Base-by-base conservation (phyloP, 2,888 invertebrate species). In the Sinelater perroti region DNA sequence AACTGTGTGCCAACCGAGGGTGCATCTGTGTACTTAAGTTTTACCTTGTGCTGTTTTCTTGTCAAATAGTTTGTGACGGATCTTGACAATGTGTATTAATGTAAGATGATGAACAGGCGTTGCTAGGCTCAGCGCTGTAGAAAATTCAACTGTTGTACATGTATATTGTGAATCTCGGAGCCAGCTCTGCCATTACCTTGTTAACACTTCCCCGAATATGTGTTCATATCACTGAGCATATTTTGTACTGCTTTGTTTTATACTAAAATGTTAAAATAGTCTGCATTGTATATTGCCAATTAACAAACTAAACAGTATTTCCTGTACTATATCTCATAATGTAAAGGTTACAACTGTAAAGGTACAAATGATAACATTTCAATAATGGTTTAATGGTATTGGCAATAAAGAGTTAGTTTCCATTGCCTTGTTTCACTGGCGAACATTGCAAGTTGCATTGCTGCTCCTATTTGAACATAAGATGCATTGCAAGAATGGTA, bases 381-480 rank as follows among this genome's bases (percentile, higher is more conserved):
- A 70, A 67, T 70, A 69, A 70, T 73, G 75, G 75, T 71, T 67
- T 70, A 69, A 70, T 73, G 75, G 75, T 71, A 75, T 75, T 77
- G 78, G 78, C 79, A 75, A 79, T 79, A 79, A 79, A 79, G 76
- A 76, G 76, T 77, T 78, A 77, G 78, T 78, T 78, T 79, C 76
- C 70, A 72, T 36, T 33, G 17, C 8, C 31, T 17, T 45, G n/a
- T 36, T 52, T 59, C 38, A 20, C 28, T 18, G 16, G 17, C 18
- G 2, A 1, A 3, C 8, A 18, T 38, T 11, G 16, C 13, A 14
- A 16, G 50, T 54, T 65, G 33, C 38, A 60, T 24, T 24, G 7
- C 7, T 24, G 24, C 4, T 24, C 24, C 24, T 6, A 24, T 24
- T 24, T 24, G 7, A 24, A 24, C 4, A 24, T 6, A 24, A 24